phyloP scores from a whole-genome alignment of 1,140 invertebrate species.

The Ostrea denselamellosa region DNA sequence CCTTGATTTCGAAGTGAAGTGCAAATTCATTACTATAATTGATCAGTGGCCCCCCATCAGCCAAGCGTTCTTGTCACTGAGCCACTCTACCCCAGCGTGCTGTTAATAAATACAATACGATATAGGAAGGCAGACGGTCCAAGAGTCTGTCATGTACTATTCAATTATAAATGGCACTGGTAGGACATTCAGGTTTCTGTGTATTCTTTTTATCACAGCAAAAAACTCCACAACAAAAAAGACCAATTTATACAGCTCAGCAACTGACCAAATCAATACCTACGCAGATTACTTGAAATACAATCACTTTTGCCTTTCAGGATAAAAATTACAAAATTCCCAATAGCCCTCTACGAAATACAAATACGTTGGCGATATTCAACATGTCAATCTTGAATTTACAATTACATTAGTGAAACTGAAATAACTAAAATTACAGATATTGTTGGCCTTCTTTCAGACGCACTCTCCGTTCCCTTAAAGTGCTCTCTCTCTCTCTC shows the following conservation, averaged over 20 bases:
- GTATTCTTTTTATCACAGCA: not conserved
- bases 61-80: not conserved
- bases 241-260: not conserved
- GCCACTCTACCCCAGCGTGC: not conserved
- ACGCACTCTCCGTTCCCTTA: not conserved
- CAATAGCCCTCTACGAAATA: not conserved
- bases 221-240: not conserved
- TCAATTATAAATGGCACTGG: not conserved
- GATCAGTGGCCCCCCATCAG: constrained; percentile 8
- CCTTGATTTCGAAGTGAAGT: constrained; percentile 2
- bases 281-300: constrained; percentile 25
- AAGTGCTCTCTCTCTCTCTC: not conserved
- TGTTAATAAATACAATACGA: not conserved
- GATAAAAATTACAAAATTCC: constrained; percentile 8
- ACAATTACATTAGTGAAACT: too few species aligned
- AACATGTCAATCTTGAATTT: too few species aligned
- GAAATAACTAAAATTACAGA: not conserved
- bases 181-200: not conserved
- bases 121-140: not conserved
- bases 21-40: constrained; percentile 37
- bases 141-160: not conserved
- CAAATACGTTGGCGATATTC: not conserved
- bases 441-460: not conserved
- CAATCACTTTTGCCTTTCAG: constrained; percentile 24
- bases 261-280: constrained; percentile 32